These are phyloP conservation scores for Danio kyathit DNA, from an alignment of 2,797 vertebrate species.

Conservation along the genomic window DNA sequence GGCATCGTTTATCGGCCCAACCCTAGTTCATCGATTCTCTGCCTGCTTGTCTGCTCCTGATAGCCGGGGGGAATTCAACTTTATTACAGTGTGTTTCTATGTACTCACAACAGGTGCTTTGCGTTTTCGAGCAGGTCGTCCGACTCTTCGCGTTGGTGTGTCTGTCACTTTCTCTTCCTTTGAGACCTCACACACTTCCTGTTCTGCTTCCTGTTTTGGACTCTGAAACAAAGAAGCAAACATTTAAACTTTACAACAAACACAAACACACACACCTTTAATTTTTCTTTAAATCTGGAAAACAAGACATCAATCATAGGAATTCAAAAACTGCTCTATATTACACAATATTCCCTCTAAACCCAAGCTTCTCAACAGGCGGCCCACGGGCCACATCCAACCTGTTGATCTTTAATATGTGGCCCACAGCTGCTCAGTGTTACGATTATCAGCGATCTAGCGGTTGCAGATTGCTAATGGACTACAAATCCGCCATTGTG, in stretches of 20 bases:
- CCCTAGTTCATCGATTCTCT: too few species aligned
- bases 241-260: slow-evolving; percentile 3
- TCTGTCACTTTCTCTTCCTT: slow-evolving; percentile 88
- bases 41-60: too few species aligned
- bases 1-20: too few species aligned
- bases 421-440: too few species aligned
- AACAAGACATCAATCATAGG: background rate
- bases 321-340: background rate
- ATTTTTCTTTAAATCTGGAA: background rate
- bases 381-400: too few species aligned
- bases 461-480: too few species aligned
- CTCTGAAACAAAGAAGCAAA: slow-evolving; percentile 66
- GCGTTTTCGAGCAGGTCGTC: slow-evolving; percentile 91
- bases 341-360: too few species aligned
- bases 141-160: slow-evolving; percentile 86
- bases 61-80: background rate
- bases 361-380: too few species aligned
- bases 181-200: slow-evolving; percentile 78
- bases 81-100: background rate
- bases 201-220: slow-evolving; percentile 74
- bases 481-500: too few species aligned
- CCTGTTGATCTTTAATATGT: too few species aligned
- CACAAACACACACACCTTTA: background rate
- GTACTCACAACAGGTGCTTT: slow-evolving; percentile 91
- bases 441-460: too few species aligned